Conservation (phyloP, 2,797 vertebrate species). For the Aulostomus chinensis region DNA sequence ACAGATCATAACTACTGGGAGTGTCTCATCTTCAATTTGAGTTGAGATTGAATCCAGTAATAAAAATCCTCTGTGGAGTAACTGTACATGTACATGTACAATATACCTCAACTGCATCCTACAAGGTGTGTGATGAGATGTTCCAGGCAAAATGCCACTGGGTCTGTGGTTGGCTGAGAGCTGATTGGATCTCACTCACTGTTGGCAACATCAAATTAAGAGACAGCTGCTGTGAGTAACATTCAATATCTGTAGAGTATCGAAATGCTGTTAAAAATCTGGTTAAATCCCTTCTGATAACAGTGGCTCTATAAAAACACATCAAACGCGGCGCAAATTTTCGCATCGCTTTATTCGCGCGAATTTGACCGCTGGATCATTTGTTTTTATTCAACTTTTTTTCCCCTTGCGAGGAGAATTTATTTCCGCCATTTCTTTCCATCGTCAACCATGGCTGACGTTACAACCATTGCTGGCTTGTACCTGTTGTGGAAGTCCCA, state of each 20-base stretch:
- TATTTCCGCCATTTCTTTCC: no score
- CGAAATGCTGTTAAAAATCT: slow-evolving; percentile 16
- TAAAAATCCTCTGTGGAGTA: not conserved
- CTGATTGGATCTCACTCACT: no score
- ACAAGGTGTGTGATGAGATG: slow-evolving; percentile 39
- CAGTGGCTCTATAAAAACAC: no score
- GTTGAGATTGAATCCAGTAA: not conserved
- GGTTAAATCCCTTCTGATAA: not conserved
- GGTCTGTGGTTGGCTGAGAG: slow-evolving; percentile 31
- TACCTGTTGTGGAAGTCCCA: no score
- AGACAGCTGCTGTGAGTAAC: slow-evolving; percentile 42
- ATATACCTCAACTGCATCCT: slow-evolving; percentile 11
- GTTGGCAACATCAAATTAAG: slow-evolving; percentile 28
- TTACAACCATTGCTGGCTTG: no score
- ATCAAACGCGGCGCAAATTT: no score
- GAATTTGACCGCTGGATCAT: no score
- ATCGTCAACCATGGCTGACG: no score
- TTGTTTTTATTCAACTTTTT: no score
- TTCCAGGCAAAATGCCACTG: slow-evolving; percentile 39
- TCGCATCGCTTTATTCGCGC: no score
- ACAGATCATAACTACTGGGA: no score
- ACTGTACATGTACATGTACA: not conserved
- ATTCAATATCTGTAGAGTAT: slow-evolving; percentile 35
- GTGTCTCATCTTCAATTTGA: not conserved
- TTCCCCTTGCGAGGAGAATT: no score